Base-by-base conservation (phyloP, 2,888 invertebrate species). In the Acanthosepion lycidas region DNA sequence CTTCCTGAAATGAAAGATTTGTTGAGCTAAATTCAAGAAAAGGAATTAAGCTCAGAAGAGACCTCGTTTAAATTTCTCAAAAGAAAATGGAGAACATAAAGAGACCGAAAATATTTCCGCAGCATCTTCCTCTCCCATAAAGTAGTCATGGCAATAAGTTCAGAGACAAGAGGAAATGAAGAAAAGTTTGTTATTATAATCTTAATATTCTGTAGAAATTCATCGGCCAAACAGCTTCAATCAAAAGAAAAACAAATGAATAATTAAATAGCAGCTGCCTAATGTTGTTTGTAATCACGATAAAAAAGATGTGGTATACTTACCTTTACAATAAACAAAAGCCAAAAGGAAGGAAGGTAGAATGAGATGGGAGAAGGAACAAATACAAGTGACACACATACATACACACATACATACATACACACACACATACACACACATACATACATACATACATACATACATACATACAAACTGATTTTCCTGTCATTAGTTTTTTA, bases 111-210 rank as follows among this genome's bases (percentile, higher is more conserved):
- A 93, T 49, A 49, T n/a, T 93, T 93, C 93, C 93, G 48, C 93
- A 51, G 93, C 93, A 93, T 93, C 93, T 93, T 93, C 93, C 93
- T 93, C 93, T 51, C n/a, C 93, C 49, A 51, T 93, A 51, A 92
- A 49, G 26, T 92, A 48, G 92, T 92, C 92, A 93, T 93, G 51
- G 93, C 48, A 93, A 93, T 53, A 93, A 53, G 18, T 93, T 53
- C n/a, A 93, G 53, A 78, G 3, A 78, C n/a, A 78, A 78, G 78
- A 33, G 78, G 78, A 78, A 78, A 78, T n/a, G 78, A 78, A 78
- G 78, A 78, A 78, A 78, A 78, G 33, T 78, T n/a, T 78, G 9
- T 78, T 78, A 4, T 78, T 28, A 78, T n/a, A 78, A 2, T 28
- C 78, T 78, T 78, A 23, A 78, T n/a, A 78, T 78, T 78, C 18